Evolutionary conservation across 2,888 invertebrate species (phyloP).

Genomic region (Leucoma salicis): DNA sequence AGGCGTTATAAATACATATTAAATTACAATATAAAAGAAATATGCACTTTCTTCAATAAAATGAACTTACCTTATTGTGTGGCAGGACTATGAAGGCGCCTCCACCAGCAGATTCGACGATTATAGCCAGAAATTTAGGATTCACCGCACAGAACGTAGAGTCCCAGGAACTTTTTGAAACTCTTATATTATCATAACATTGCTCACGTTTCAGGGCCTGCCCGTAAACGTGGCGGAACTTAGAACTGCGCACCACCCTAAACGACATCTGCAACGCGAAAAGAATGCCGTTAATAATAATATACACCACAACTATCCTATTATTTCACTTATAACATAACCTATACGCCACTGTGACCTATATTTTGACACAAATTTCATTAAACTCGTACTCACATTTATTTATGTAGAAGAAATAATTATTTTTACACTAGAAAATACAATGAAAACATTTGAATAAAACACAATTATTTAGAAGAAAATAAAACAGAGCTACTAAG

Average conservation of each 20-base stretch:
- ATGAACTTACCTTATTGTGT: slow-evolving; percentile 89
- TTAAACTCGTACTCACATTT: slow-evolving; percentile 69
- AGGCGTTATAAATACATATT: too few relatives aligned
- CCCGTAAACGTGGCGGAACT: slow-evolving; percentile 98
- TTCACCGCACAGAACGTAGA: slow-evolving; percentile 99
- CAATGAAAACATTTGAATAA: slow-evolving; percentile 78
- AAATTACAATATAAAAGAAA: slow-evolving; percentile 22
- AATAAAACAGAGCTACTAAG: slow-evolving; percentile 78
- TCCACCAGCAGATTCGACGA: slow-evolving; percentile 97
- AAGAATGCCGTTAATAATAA: slow-evolving; percentile 57
- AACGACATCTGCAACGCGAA: slow-evolving; percentile 91
- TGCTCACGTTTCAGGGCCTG: slow-evolving; percentile 96
- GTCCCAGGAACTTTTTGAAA: slow-evolving; percentile 99
- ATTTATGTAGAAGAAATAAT: slow-evolving; percentile 58
- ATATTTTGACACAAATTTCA: slow-evolving; percentile 71
- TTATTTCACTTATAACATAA: slow-evolving; percentile 74
- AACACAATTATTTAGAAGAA: slow-evolving; percentile 62
- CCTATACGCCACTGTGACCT: slow-evolving; percentile 75
- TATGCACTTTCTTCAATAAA: slow-evolving; percentile 24
- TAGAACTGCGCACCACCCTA: slow-evolving; percentile 97
- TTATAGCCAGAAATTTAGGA: slow-evolving; percentile 98
- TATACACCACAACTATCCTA: slow-evolving; percentile 57
- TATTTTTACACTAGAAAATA: slow-evolving; percentile 67
- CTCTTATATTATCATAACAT: slow-evolving; percentile 98
- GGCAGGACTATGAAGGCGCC: slow-evolving; percentile 97